Base-by-base conservation (phyloP, 2,888 invertebrate species). In the Helobdella robusta region DNA sequence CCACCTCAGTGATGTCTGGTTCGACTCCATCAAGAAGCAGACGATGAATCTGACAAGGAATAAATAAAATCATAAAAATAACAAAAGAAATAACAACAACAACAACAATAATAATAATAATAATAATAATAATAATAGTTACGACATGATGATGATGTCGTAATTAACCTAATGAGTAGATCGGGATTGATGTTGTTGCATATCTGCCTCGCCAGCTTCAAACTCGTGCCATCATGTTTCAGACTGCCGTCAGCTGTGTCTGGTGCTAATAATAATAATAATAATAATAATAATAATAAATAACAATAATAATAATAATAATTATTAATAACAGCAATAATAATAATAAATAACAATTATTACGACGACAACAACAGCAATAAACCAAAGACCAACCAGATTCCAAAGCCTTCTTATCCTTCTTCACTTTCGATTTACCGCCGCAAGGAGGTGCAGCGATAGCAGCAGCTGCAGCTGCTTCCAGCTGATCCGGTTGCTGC, bases 1-100 rank as follows among this genome's bases (percentile, higher is more conserved):
- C 94, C 94, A 94, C 67, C 97, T 86, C 15, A 93, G 87, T 28
- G 88, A 86, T 0, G 91, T 90, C 8, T 89, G 87, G 77, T 94
- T 94, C 0, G 92, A 93, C 79, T 94, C 93, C 68, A 95, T 81
- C 54, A 94, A 84, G 82, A 94, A 95, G 0, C 89, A 89, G 72
- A 89, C 86, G 23, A 95, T 85, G 74, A 94, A 94, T 77, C 85
- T 82, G 36, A 84, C 6, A 58, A 8, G n/a, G 8, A 30, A 30
- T 50, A 6, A 6, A 50, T 20, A 6, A 8, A 8, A 11, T 11
- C 23, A 11, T 20, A 50, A 50, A 50, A n/a, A n/a, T 50, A 25
- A 6, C 11, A 8, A 50, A 20, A 50, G 6, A 50, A 50, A 11
- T 11, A n/a, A 25, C 8, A 11, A 50, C 6, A n/a, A 50, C 6